Evolutionary conservation across 2,113 vertebrate species (phyloP).

Genomic region (Rousettus leschenaultii): DNA sequence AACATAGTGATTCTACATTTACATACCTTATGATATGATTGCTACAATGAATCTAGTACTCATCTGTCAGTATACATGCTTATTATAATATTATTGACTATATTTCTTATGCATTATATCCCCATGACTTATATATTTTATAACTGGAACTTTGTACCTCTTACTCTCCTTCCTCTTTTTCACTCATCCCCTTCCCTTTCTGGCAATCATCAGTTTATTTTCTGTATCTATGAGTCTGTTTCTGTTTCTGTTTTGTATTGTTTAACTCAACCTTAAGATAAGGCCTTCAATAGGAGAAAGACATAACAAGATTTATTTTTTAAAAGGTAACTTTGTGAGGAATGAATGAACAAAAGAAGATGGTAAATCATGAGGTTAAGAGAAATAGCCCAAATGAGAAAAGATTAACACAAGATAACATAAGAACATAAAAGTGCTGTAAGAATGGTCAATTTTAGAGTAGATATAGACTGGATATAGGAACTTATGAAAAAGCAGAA

Average conservation of each 20-base stretch:
- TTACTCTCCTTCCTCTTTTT: background rate
- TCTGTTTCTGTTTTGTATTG: background rate
- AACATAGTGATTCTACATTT: background rate
- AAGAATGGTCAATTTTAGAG: background rate
- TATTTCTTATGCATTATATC: background rate
- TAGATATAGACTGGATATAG: background rate
- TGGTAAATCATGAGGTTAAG: background rate
- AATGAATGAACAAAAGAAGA: background rate
- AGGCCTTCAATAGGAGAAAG: background rate
- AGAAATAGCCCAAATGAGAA: background rate
- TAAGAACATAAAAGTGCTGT: background rate
- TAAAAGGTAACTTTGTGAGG: background rate
- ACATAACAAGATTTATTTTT: background rate
- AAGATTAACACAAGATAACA: background rate
- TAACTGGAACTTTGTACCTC: background rate
- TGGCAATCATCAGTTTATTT: background rate
- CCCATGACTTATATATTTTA: background rate
- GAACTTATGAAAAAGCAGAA: background rate
- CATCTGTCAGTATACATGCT: background rate
- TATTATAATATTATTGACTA: background rate
- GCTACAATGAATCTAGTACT: background rate
- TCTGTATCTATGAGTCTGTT: background rate
- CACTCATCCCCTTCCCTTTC: background rate
- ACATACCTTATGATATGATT: background rate
- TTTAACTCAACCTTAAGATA: background rate